Base-by-base conservation (phyloP, 2,797 vertebrate genomes). In the Calcarius lapponicus region DNA sequence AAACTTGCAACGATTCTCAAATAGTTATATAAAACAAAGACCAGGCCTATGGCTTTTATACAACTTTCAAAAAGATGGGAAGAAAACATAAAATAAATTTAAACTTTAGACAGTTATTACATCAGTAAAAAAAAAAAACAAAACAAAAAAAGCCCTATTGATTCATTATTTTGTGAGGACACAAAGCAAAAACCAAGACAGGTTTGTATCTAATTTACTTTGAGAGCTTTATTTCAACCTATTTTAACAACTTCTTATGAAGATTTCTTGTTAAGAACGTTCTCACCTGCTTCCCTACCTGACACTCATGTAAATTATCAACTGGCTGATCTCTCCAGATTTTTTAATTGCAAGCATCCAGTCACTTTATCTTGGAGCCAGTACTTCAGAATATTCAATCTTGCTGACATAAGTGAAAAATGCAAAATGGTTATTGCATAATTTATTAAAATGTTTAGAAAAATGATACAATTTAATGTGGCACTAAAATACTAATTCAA, bases 211-310 rank as follows among this genome's bases (percentile, higher is more conserved):
- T 86, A 56, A 47, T 92, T 93, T 87, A 58, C 58, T 96, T 92
- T 72, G 38, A 88, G 75, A 97, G 51, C 91, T 98, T 98, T 98
- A 98, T 97, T 98, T 94, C 95, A 97, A 96, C 75, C 86, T 91
- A 75, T 50, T 90, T 95, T 93, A 92, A 97, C 88, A 96, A 97
- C 57, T 93, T 82, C 87, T 82, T 80, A 94, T 0, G 8, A 96
- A 61, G 61, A 79, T 45, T 91, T 87, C 93, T 84, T 91, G n/a
- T 71, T 83, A 80, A 91, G 54, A 95, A 87, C 8, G 7, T 56
- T 96, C 92, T 92, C 53, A 94, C 92, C 91, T 96, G 72, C 76
- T 83, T 96, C 80, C 92, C 85, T 83, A 48, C 67, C 88, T 88
- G 88, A 89, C 75, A 64, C 60, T 80, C 34, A 15, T 7, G 50